Base-by-base conservation (phyloP, 2,888 invertebrate genomes). In the Glyphotaelius pellucidus region DNA sequence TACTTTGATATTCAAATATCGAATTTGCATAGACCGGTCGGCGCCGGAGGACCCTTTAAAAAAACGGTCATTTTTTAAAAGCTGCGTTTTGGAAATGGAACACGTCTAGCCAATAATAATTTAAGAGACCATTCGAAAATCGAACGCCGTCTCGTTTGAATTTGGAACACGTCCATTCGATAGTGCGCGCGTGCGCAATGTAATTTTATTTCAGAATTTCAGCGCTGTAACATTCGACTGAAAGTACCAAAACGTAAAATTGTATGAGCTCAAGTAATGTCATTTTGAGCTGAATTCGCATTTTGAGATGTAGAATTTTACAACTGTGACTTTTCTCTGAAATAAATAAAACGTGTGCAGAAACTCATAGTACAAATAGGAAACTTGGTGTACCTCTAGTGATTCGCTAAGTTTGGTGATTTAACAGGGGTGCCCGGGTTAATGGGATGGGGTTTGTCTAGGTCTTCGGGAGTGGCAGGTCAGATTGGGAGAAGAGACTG, bases 21-120 rank as follows among this genome's bases (percentile, higher is more conserved):
- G 32, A 86, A 86, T 86, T 86, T 42, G 86, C 86, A 86, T 86
- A 86, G 86, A 86, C 86, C 35, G 42, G 38, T n/a, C 38, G 86
- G 86, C 86, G 86, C 83, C 83, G 42, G 85, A 35, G 81, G 81
- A 32, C 31, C 15, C 31, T 25, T 15, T 35, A 83, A 35, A 83
- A 32, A 32, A 83, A 83, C 83, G 19, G 83, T 35, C 35, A 83
- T 86, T 86, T 42, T n/a, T 67, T 30, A 47, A 86, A 86, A 42
- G 30, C 25, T 38, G 42, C 86, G 42, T 42, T 86, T 86, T 86
- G 42, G 42, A 86, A 86, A 86, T 86, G 86, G 86, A 86, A 47
- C 86, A 86, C 86, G 86, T 42, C 86, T 35, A 42, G 30, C 86
- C 42, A 42, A 42, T 42, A 42, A 42, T 42, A 86, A 86, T 86